A percentile compares a stretch with the other conserved stretches of the same genome.
phyloP scores from a whole-genome alignment of 2,797 vertebrate species.

The Acropternis orthonyx region DNA sequence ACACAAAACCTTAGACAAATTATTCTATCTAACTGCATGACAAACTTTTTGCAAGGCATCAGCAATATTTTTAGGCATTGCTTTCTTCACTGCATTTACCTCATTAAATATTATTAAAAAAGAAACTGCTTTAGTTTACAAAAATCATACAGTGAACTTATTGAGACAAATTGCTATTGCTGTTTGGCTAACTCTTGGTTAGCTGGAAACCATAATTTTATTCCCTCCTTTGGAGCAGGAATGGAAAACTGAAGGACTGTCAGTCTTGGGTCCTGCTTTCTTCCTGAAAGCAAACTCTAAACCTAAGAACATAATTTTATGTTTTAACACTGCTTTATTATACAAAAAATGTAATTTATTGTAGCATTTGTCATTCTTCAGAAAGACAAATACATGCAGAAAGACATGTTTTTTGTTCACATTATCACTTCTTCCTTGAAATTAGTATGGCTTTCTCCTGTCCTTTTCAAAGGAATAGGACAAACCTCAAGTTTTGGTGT shows the following conservation, averaged over 20 bases:
- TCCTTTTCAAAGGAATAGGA: not conserved
- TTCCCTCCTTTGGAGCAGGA: not conserved
- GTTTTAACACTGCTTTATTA: not conserved
- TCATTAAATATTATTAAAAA: not conserved
- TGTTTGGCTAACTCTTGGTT: not conserved
- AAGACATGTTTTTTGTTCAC: rapidly evolving
- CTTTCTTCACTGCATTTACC: not conserved
- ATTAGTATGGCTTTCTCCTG: not conserved
- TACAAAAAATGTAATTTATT: slow-evolving; percentile 8
- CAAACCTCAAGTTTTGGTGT: not conserved
- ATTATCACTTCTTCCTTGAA: not conserved
- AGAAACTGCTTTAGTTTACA: not conserved
- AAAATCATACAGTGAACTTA: not conserved
- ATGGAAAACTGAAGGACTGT: not conserved
- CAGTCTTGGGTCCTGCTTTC: not conserved
- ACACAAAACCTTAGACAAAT: not conserved
- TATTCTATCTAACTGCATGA: not conserved
- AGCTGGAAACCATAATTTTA: not conserved
- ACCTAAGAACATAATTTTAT: not conserved
- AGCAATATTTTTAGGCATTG: not conserved
- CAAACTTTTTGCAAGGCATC: not conserved
- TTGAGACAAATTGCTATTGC: not conserved
- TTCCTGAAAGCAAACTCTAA: not conserved
- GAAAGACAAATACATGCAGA: not conserved
- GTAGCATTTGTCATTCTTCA: not conserved